Evolutionary conservation across 2,888 invertebrate genomes (phyloP), one percentile per base, ranked within the genome.

Genomic region (Hemaris fuciformis): DNA sequence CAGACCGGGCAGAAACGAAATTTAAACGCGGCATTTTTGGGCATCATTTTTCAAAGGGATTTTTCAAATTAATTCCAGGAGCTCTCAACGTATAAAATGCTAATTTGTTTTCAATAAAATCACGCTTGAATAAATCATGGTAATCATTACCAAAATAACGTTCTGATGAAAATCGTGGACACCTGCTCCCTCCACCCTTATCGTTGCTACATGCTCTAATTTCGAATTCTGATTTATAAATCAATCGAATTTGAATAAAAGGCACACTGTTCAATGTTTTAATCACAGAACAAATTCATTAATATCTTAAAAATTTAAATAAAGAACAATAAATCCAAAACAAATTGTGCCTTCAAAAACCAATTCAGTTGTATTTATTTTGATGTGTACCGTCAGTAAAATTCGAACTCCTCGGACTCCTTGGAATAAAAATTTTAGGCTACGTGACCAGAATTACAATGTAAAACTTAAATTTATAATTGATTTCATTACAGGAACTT

Each of bases 71-170:
- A 53, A 53, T 53, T 53, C 31, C 15, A 59, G 22, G 15, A 4
- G 34, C 45, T 23, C 23, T 38, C 22, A 23, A 57, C 43, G 20
- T 42, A 31, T 61, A 57, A 61, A 61, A 61, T 61, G 61, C 34
- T 56, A 61, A 61, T 61, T 61, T 57, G 56, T 61, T 61, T 61
- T 57, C 57, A 61, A 61, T 61, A 42, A 61, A 42, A 34, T 43
- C 31, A 61, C 61, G 45, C 34, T 34, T 57, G 57, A 57, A 61
- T 61, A 57, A 61, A 41, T 61, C 57, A 61, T 57, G 60, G 53
- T 53, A 53, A 53, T 60, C 23, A 23, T 42, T 60, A 13, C 15
- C 27, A 43, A 59, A 34, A 57, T 43, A 43, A 42, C 57, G 43
- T 45, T 59, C 56, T 34, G 48, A 62, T 62, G 57, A 31, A 42